Base-by-base conservation (phyloP, 2,113 vertebrate genomes). In the Petroica traversi region DNA sequence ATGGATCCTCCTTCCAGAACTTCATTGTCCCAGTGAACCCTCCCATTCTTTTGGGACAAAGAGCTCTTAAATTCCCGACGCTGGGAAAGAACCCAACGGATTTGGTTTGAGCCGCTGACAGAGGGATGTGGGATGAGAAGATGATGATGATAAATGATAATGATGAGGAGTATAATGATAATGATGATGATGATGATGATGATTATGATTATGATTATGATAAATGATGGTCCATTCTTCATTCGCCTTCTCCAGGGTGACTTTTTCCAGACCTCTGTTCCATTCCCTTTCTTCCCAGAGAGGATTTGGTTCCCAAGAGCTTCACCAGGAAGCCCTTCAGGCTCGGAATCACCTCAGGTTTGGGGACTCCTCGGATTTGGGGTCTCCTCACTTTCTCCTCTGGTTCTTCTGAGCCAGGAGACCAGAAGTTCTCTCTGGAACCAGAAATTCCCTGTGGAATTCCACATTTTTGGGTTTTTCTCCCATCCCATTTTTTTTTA, bases 21-120 rank as follows among this genome's bases (percentile, higher is more conserved):
- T 29, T 46, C 20, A 26, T 7, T 51, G 11, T 72, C 33, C 64
- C 75, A 61, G 64, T 19, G 46, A 74, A 15, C 5, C 9, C 5
- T 3, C 34, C 12, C 13, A 14, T 66, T 92, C 31, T 52, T 77
- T 57, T 0, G 12, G 46, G 46, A 92, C 51, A 74, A 48, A 17
- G 69, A 68, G 22, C 16, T 73, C 45, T 15, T 18, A 8, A 52
- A 31, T 5, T 36, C 38, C 66, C 11, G 45, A 13, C 13, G 17
- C 18, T 1, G 0, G 38, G 33, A 26, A 8, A 16, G 29, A 26
- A 4, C 29, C 46, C 57, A 14, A 1, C 0, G 5, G 55, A 20
- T 31, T 34, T 29, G 45, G 19, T 4, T 5, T 3, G 66, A 40
- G 43, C 34, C 23, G 52, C 8, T 29, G 52, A 7, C 43, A 58